Evolutionary conservation across 2,888 invertebrate genomes (phyloP), one percentile per base, ranked within the genome.

Genomic region (Lutraria lutraria): DNA sequence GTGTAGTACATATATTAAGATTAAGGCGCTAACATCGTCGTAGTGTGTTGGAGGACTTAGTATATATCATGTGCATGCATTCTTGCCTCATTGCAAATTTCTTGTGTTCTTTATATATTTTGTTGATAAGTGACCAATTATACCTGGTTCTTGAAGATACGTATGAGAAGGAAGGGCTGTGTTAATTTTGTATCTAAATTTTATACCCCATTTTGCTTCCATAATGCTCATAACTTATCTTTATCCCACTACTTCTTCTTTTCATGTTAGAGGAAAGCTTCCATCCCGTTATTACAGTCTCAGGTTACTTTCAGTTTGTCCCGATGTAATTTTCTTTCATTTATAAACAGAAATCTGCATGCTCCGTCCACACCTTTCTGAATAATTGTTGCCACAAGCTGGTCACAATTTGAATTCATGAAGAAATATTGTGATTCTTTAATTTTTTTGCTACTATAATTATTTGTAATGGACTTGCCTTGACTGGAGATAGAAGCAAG

Each of bases 291-390:
- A 60, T 56, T 63, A 34, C 82, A 83, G 63, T 54, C 60, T 63
- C 82, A 83, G 60, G 82, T 83, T 60, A 31, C 19, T n/a, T 60
- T 83, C 29, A n/a, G 25, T 81, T 54, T 81, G 81, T 31, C 81
- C 81, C 25, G 52, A 53, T 81, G n/a, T 25, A 68, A 68, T 68
- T 21, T 13, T 10, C 63, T 8, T n/a, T 25, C n/a, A 43, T 43
- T 43, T 43, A 68, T 68, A 68, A 25, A 13, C 63, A 68, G 63
- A 68, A 68, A 25, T 25, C n/a, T 68, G 63, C 63, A 68, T 68
- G 63, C 25, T 68, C 63, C 25, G 12, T 68, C 25, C 63, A 25
- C 25, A 68, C 63, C 63, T n/a, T 68, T 25, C 63, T 25, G 63
- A 68, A 68, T 21, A 68, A 13, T 25, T 43, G 43, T 68, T 68